Base-by-base conservation (phyloP, 2,888 invertebrate species). In the Corythucha ciliata region DNA sequence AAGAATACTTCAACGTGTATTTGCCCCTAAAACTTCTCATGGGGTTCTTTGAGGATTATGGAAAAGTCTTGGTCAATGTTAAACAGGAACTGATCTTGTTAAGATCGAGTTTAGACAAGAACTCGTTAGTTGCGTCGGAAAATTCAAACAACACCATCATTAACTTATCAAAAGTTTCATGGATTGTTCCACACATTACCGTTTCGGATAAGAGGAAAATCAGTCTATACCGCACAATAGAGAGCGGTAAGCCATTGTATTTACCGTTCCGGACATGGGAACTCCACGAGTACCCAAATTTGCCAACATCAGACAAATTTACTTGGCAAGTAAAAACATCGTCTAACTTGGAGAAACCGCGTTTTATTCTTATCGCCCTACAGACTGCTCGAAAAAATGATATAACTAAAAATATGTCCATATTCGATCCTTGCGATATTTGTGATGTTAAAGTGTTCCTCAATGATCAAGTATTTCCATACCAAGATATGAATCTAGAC, bases 361-460 rank as follows among this genome's bases (percentile, higher is more conserved):
- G 66, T 42, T 69, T 58, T 57, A 54, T 69, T 18, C 64, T 69
- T 36, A 27, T 68, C 14, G 67, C 62, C 8, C 63, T 68, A 36
- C 68, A 69, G 62, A 67, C 65, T 14, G 56, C 63, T 46, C 57
- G 63, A 56, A 67, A 66, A 60, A 64, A 63, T 59, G 52, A 59
- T 21, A 41, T 52, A 34, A 22, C 12, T 4, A 56, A 44, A 42
- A 58, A 66, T 56, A 53, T 57, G 2, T 54, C 58, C 32, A 36
- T 44, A 7, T 61, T 59, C 36, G 57, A 62, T 57, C 53, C 63
- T 52, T 65, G 66, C 54, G 56, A 64, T 33, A 39, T 68, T 25
- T 63, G 56, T 18, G 64, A 68, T 56, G 57, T 67, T 10, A 66
- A 63, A 53, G 52, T 67, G 10, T 65, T 63, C 53, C 57, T 67